Base-by-base conservation (phyloP, 2,888 invertebrate species). In the Gymnoscelis rufifasciata region DNA sequence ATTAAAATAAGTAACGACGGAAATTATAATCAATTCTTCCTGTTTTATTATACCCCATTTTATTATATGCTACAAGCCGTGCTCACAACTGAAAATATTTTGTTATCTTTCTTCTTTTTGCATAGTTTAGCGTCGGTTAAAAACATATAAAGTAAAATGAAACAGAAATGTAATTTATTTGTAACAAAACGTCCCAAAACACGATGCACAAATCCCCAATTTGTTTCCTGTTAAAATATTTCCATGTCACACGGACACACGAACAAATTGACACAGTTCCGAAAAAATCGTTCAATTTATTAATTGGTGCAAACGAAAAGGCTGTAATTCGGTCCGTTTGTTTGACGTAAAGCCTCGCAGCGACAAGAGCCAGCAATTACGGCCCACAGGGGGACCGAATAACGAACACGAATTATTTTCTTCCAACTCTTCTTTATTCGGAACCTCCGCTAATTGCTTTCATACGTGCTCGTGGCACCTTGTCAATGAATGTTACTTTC, bases 321-420 rank as follows among this genome's bases (percentile, higher is more conserved):
- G 62, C 53, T 57, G 64, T 69, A 73, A 71, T 72, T 74, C 58
- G 58, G 60, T 45, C 53, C 57, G 58, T 57, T 64, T 68, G 68
- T 75, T 76, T 76, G 72, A 75, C 71, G 70, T 74, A 63, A 54
- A 60, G 54, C 60, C 61, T 60, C 57, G 57, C 57, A 57, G 59
- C 50, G 60, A 62, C 61, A 57, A 64, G 67, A 66, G 66, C 64
- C 63, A 65, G 66, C 71, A 73, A 78, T 78, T 78, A 74, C 62
- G 64, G 55, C 61, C 63, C 62, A 54, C 59, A 57, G 62, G 65
- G 62, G 59, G 31, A 30, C 65, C 58, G 68, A 71, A 72, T 73
- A 77, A 76, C 67, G 72, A 71, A 74, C 66, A 63, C 60, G 62
- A 71, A 75, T 74, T 68, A 74, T 74, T 76, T 74, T 70, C 64